Evolutionary conservation across 2,113 vertebrate species (phyloP).

Genomic region (Motacilla alba): DNA sequence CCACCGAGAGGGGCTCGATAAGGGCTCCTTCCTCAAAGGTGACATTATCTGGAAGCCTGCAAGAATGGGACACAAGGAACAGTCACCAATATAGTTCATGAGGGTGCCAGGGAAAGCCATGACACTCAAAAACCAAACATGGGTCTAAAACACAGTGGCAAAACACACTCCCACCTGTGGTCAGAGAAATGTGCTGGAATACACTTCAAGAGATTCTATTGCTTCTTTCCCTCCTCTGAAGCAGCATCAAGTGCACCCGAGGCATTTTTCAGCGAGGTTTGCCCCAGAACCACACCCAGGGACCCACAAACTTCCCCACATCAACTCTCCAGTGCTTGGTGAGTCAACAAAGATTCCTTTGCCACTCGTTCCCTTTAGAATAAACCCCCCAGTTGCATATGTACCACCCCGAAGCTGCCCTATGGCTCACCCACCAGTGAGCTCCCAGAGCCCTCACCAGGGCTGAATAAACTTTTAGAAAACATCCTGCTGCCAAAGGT

Average conservation of each 20-base stretch:
- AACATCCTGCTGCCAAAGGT: neutral
- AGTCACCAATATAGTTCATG: neutral
- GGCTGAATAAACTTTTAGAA: neutral
- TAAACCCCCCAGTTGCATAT: accelerated
- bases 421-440: neutral
- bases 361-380: neutral
- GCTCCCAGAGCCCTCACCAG: neutral
- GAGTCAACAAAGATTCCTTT: neutral
- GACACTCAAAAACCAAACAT: neutral
- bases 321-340: neutral
- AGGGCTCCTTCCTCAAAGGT: constrained; percentile 97
- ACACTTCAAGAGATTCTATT: neutral
- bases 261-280: neutral
- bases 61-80: neutral
- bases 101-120: neutral
- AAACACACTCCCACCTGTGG: neutral
- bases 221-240: neutral
- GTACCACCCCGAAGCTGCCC: neutral
- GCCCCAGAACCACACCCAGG: neutral
- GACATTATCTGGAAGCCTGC: constrained; percentile 90
- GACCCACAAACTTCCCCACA: neutral
- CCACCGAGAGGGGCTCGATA: constrained; percentile 93
- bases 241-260: neutral
- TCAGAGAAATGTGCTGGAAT: neutral
- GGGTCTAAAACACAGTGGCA: neutral